Evolutionary conservation across 1,140 invertebrate genomes (phyloP).

Genomic region (Drosophila pseudoananassae): DNA sequence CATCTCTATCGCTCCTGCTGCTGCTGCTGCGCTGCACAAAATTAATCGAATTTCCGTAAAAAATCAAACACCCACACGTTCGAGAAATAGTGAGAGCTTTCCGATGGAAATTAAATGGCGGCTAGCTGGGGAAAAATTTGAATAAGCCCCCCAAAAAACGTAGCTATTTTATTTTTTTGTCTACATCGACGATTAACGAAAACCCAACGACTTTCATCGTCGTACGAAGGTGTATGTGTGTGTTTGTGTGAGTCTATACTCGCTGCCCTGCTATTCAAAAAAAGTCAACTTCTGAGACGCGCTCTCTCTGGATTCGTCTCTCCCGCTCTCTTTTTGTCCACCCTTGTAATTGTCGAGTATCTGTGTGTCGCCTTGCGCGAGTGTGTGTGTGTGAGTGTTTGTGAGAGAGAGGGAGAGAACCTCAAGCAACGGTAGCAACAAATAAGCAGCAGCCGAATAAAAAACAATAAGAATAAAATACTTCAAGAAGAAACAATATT

Average conservation of each 20-base stretch:
- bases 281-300: conserved; percentile 67
- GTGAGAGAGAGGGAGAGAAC: conserved; percentile 27
- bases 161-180: conserved; percentile 76
- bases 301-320: conserved; percentile 17
- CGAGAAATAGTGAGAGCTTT: neutral
- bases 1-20: conserved; percentile 40
- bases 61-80: neutral
- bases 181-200: conserved; percentile 83
- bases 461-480: conserved; percentile 73
- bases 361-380: conserved; percentile 10
- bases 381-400: conserved; percentile 26
- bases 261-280: conserved; percentile 62
- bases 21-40: conserved; percentile 16
- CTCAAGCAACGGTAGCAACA: conserved; percentile 57
- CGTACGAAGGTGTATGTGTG: conserved; percentile 44
- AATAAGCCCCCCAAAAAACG: conserved; percentile 60
- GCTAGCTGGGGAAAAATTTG: conserved; percentile 16
- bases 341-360: conserved; percentile 71
- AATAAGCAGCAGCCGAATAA: conserved; percentile 55
- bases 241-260: conserved; percentile 55
- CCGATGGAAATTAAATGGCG: neutral
- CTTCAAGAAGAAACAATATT: conserved; percentile 50
- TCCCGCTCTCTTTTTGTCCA: conserved; percentile 49
- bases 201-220: conserved; percentile 81
- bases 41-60: neutral